Evolutionary conservation across 2,113 vertebrate genomes (phyloP), one percentile per base, ranked within the genome.

Genomic region (Nothocercus julius): DNA sequence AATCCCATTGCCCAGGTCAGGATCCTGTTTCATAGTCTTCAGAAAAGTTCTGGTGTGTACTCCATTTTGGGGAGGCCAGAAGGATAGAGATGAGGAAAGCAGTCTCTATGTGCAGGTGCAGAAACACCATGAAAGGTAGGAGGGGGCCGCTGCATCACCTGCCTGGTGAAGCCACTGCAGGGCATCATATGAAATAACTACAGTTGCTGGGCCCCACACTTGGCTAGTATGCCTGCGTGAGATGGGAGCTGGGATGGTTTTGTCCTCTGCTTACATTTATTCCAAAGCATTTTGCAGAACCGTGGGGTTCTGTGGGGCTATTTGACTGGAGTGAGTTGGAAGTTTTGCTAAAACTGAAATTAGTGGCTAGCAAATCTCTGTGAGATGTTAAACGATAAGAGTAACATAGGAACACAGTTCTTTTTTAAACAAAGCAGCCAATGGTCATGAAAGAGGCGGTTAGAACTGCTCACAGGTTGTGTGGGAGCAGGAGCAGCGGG

Each of bases 41-140:
- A 62, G n/a, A 13, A 13, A 44, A 81, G 59, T 51, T 56, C 21
- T 67, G 8, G 40, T n/a, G 13, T 3, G 0, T 25, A 15, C 7
- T 38, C 45, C 8, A 40, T 22, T 13, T 66, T 58, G 18, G 10
- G 44, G 68, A 49, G 49, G 44, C 22, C 76, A 16, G 27, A 22
- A 42, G 34, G n/a, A 12, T 34, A 3, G 8, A 49, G 28, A 12
- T 62, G 69, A 45, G 19, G 69, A 22, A 21, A 34, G 9, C 36
- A 4, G 5, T 70, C 15, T 69, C 7, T 47, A 7, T 0, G 0
- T 59, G 21, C 42, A 19, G 19, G 20, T n/a, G 7, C 28, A 16
- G 47, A 13, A 36, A 24, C 53, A 36, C 27, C 56, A 47, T 13
- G 11, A 38, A 19, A 53, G 34, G 53, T 12, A 17, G 76, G 19